A percentile compares a stretch with the other conserved stretches of the same genome.
phyloP scores from a whole-genome alignment of 2,797 vertebrate genomes.

The Oreonectes daqikongensis region DNA sequence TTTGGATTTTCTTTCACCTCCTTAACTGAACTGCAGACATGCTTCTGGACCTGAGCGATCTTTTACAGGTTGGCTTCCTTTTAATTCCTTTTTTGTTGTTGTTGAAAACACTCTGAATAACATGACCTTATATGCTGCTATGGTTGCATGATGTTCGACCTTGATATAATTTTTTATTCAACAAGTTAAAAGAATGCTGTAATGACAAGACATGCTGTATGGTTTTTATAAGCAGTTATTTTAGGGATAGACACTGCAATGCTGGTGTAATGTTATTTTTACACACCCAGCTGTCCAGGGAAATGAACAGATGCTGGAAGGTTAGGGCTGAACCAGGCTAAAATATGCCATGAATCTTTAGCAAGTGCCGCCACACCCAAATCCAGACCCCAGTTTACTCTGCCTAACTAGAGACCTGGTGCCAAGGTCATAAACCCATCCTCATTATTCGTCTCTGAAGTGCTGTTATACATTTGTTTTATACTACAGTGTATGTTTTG shows the following conservation, averaged over 20 bases:
- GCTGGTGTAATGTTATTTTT: constrained; percentile 70
- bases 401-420: constrained; percentile 50
- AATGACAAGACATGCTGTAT: background rate
- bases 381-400: constrained; percentile 29
- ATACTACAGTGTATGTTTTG: background rate
- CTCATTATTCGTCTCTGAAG: constrained; percentile 18
- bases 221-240: constrained; percentile 44
- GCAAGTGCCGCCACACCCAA: constrained; percentile 54
- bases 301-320: constrained; percentile 25
- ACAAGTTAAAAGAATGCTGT: background rate
- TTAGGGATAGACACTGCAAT: constrained; percentile 50
- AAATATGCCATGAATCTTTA: constrained; percentile 56
- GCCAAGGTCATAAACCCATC: constrained; percentile 38
- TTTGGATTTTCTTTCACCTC: constrained; percentile 43
- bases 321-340: constrained; percentile 29
- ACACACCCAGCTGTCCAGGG: constrained; percentile 71
- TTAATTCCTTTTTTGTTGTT: background rate
- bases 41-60: constrained; percentile 95
- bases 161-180: background rate
- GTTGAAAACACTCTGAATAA: background rate
- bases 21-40: constrained; percentile 82
- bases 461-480: background rate
- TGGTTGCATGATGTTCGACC: background rate
- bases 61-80: constrained; percentile 86
- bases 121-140: background rate